These are phyloP conservation scores for Neomicropteryx cornuta DNA, from an alignment of 1,140 invertebrate species.

Conservation along the genomic window DNA sequence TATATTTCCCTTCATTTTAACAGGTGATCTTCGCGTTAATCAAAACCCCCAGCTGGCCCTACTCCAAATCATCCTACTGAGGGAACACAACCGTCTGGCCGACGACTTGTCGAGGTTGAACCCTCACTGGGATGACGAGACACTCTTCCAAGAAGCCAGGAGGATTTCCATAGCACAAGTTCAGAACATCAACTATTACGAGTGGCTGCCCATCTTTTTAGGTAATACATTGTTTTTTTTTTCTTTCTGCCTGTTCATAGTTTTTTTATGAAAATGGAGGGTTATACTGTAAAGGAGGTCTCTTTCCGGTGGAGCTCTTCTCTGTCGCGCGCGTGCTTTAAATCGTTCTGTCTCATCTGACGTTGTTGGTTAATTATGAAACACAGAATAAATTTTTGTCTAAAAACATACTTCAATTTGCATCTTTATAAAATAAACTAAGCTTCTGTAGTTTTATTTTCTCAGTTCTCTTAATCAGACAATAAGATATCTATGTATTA, in stretches of 20 bases:
- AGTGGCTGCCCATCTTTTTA: conserved; percentile 74
- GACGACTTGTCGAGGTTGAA: conserved; percentile 60
- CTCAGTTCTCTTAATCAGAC: too few species aligned
- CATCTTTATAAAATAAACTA: too few species aligned
- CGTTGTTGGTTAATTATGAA: too few species aligned
- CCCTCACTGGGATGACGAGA: conserved; percentile 81
- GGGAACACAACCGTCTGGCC: conserved; percentile 88
- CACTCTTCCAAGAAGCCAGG: conserved; percentile 75
- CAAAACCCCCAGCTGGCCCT: conserved; percentile 74
- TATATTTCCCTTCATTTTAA: too few species aligned
- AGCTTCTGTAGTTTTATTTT: too few species aligned
- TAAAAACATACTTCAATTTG: too few species aligned
- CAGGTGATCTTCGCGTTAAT: conserved; percentile 78
- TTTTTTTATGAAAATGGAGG: neutral
- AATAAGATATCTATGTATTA: neutral
- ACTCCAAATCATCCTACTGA: conserved; percentile 71
- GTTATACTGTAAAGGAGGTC: neutral
- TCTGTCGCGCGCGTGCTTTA: conserved; percentile 3
- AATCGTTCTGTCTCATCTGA: too few species aligned
- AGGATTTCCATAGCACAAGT: conserved; percentile 66
- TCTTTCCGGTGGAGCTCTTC: too few species aligned
- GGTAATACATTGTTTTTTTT: conserved; percentile 29
- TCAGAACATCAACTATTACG: conserved; percentile 79
- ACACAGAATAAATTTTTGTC: too few species aligned
- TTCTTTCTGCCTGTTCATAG: neutral